phyloP scores from a whole-genome alignment of 2,888 invertebrate species.

The Euphydryas editha region DNA sequence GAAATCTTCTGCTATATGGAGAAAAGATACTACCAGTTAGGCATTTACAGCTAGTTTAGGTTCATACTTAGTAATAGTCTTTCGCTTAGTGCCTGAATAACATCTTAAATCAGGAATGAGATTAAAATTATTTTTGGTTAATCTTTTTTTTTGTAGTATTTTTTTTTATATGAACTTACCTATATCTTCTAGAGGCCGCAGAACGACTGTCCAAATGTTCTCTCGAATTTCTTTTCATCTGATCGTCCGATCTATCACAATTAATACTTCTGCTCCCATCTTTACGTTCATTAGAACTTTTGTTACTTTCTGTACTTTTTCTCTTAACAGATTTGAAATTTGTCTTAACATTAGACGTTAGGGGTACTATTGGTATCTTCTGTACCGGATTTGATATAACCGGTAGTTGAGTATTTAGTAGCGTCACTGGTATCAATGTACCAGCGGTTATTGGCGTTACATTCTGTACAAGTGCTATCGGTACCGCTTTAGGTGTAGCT shows the following conservation, averaged over 20 bases:
- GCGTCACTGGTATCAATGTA: constrained; percentile 47
- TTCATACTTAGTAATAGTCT: too few species aligned
- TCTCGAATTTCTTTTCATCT: constrained; percentile 37
- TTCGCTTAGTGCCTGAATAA: too few species aligned
- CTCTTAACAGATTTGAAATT: constrained; percentile 39
- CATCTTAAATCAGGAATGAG: too few species aligned
- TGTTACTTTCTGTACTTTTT: constrained; percentile 35
- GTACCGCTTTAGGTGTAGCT: constrained; percentile 22
- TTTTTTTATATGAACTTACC: too few species aligned
- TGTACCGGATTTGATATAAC: constrained; percentile 29
- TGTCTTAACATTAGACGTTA: constrained; percentile 43
- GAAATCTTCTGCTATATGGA: too few species aligned
- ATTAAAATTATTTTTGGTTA: too few species aligned
- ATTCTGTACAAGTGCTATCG: constrained; percentile 44
- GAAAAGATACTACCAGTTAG: too few species aligned
- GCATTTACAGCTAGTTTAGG: too few species aligned
- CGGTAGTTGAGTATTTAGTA: constrained; percentile 40
- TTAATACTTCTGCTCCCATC: too few species aligned
- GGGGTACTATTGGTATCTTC: constrained; percentile 61
- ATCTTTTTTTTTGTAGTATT: too few species aligned
- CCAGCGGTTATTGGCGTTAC: constrained; percentile 56
- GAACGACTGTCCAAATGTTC: constrained; percentile 56
- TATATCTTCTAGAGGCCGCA: constrained; percentile 66
- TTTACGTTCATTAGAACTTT: constrained; percentile 23
- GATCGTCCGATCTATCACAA: constrained; percentile 1